Conservation (phyloP, 2,113 vertebrate genomes). For the Pterocles orientalis region DNA sequence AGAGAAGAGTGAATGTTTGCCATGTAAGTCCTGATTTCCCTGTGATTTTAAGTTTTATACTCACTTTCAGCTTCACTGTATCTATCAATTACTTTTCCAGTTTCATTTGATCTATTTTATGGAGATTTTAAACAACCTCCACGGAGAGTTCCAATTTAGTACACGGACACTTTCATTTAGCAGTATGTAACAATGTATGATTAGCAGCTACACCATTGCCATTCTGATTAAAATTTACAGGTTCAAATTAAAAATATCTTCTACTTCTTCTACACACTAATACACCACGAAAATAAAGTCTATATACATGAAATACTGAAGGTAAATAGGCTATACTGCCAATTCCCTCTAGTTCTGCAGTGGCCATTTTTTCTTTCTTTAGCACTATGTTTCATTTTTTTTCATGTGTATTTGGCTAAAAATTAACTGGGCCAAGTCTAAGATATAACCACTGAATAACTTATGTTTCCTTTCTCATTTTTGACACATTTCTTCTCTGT, state of each 20-base stretch:
- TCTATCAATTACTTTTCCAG: neutral
- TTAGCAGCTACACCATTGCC: neutral
- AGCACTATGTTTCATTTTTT: neutral
- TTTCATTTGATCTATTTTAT: neutral
- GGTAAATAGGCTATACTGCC: neutral
- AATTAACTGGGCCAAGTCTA: constrained; percentile 55
- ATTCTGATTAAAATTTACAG: constrained; percentile 48
- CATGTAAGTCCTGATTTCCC: neutral
- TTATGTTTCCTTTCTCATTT: constrained; percentile 59
- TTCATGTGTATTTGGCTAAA: constrained; percentile 21
- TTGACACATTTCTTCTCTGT: constrained; percentile 70
- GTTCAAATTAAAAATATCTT: constrained; percentile 47
- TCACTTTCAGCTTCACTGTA: neutral
- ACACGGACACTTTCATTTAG: neutral
- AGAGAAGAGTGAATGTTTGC: neutral
- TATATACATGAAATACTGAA: constrained; percentile 18
- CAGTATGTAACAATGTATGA: neutral
- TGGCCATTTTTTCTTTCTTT: neutral
- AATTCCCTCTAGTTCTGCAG: constrained; percentile 25
- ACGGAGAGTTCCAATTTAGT: constrained; percentile 36
- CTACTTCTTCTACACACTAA: neutral
- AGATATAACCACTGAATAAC: constrained; percentile 49
- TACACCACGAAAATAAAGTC: constrained; percentile 30
- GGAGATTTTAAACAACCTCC: constrained; percentile 44
- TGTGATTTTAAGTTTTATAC: neutral